Percentiles rank a stretch among this genome's conserved stretches.
Conservation (phyloP, 2,797 vertebrate species). For the Bufotes viridis region DNA sequence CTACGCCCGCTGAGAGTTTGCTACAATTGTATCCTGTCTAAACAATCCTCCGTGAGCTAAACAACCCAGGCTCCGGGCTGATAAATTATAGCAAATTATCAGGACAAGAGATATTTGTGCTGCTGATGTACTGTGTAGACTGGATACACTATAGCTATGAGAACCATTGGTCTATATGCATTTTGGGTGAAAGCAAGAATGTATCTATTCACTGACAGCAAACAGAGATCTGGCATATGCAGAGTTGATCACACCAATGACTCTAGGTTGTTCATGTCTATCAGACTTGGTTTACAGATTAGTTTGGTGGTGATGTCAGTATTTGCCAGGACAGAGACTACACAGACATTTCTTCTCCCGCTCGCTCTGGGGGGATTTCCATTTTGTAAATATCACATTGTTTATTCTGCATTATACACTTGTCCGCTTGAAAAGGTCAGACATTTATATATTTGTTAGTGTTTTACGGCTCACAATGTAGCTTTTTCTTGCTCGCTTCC, state of each 20-base stretch:
- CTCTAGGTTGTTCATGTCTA: no score
- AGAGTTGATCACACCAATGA: not conserved
- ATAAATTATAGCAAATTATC: not conserved
- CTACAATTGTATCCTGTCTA: not conserved
- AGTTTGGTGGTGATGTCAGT: not conserved
- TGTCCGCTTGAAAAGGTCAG: slow-evolving; percentile 45
- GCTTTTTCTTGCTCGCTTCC: not conserved
- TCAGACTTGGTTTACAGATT: not conserved
- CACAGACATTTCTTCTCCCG: slow-evolving; percentile 22
- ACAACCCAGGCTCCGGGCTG: no score
- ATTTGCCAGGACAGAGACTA: not conserved
- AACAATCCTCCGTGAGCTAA: not conserved
- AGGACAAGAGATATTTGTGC: no score
- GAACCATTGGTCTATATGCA: no score
- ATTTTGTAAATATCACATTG: slow-evolving; percentile 41
- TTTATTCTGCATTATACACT: slow-evolving; percentile 42
- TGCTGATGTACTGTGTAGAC: no score
- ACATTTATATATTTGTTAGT: not conserved
- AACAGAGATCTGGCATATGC: not conserved
- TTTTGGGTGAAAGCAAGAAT: not conserved
- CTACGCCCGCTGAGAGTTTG: not conserved
- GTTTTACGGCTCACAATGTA: not conserved
- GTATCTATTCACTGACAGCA: not conserved
- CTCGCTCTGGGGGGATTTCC: not conserved
- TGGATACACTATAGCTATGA: no score